These are phyloP conservation scores for Marasmarcha lunaedactyla DNA, from an alignment of 2,888 invertebrate genomes.

Conservation along the genomic window DNA sequence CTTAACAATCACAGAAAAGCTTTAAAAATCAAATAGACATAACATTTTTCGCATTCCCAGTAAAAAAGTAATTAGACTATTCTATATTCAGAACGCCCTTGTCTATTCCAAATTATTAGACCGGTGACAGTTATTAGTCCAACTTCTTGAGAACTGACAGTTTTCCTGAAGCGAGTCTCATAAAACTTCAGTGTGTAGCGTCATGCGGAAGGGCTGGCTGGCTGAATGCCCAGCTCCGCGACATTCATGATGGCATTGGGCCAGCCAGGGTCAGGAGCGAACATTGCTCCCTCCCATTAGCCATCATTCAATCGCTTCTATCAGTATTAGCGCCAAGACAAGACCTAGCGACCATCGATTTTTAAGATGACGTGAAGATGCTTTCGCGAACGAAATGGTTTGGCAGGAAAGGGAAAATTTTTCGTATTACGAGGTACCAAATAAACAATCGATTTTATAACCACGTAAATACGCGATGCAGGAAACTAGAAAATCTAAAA, in stretches of 20 bases:
- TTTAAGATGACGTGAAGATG: background rate
- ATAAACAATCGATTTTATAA: no score
- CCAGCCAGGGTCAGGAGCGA: constrained; percentile 69
- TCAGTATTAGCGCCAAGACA: background rate
- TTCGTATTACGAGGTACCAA: no score
- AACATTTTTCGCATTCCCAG: no score
- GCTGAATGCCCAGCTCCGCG: constrained; percentile 42
- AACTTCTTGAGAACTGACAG: background rate
- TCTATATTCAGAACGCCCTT: no score
- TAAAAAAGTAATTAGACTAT: no score
- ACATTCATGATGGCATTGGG: constrained; percentile 60
- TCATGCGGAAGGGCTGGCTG: constrained; percentile 59
- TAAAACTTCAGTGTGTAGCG: constrained; percentile 12
- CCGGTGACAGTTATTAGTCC: background rate
- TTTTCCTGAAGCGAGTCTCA: background rate
- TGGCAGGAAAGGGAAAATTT: no score
- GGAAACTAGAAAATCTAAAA: no score
- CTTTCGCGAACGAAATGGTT: no score
- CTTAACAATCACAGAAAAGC: no score
- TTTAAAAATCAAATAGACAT: no score
- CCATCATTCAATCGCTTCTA: constrained; percentile 17
- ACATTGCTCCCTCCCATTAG: constrained; percentile 44
- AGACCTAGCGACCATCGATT: background rate
- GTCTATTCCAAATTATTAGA: no score
- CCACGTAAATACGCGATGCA: no score